Evolutionary conservation across 2,888 invertebrate genomes (phyloP), one percentile per base, ranked within the genome.

Genomic region (Diarsia rubi): DNA sequence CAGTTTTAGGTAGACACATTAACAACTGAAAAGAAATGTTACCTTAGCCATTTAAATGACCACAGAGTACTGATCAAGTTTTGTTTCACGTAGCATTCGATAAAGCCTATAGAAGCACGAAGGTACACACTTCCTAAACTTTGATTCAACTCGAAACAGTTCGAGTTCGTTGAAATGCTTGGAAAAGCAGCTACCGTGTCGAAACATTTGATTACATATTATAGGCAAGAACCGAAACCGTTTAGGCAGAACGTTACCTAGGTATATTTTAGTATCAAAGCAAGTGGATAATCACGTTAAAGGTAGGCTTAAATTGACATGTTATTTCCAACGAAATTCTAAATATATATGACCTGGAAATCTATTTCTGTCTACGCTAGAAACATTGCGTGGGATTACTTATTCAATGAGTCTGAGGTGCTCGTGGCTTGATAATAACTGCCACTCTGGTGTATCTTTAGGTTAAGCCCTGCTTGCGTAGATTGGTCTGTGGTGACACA

Each of bases 241-340:
- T 62, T 42, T 6, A 5, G 31, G 31, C 11, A 11, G 12, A 21
- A 64, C n/a, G 2, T 59, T n/a, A 42, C 9, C 44, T 49, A 52
- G 11, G n/a, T 52, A 19, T 27, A 8, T 52, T 64, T 59, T 19
- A 37, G 8, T 59, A 27, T 14, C 44, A 52, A 44, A 76, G 44
- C 14, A 44, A 47, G 21, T 59, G 27, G 27, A 11, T 69, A 57
- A 68, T 69, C 21, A 24, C 8, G 19, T 52, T 54, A 27, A 21
- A 60, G 21, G 54, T 63, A 19, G 52, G 11, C 19, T 21, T 63
- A 27, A 42, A 52, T 19, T 27, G 42, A 62, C 60, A 44, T 44
- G 68, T 49, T 21, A 14, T 69, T 65, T 69, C 12, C 63, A 45
- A 45, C 24, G 5, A 37, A 27, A 59, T 14, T 68, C 24, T 57